phyloP scores from a whole-genome alignment of 2,113 vertebrate genomes.

The Struthio camelus region DNA sequence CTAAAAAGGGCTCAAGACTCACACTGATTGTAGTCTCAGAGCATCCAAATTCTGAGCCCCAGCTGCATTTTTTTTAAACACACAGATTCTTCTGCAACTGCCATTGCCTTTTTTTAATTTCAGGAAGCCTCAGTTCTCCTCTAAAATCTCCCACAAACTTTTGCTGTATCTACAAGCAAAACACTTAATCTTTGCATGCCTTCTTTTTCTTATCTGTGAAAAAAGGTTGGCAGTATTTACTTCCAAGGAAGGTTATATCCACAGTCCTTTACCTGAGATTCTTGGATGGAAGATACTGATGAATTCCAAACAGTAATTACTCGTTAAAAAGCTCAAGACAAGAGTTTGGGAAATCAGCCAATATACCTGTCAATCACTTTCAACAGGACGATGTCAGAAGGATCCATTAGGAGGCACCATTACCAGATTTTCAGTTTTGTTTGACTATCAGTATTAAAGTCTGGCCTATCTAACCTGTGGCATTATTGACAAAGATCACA shows the following conservation, averaged over 20 bases:
- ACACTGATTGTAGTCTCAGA: background rate
- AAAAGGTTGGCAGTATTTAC: background rate
- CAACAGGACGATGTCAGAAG: background rate
- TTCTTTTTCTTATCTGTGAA: background rate
- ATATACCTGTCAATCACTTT: background rate
- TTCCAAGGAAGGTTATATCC: background rate
- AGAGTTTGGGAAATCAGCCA: background rate
- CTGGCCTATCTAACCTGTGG: background rate
- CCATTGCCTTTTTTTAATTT: background rate
- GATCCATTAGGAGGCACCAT: background rate
- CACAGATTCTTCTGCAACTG: background rate
- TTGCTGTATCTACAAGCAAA: background rate
- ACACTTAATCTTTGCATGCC: background rate
- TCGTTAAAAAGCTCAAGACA: background rate
- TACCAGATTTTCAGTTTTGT: slow-evolving; percentile 8
- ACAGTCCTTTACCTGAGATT: background rate
- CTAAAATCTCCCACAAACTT: slow-evolving; percentile 13
- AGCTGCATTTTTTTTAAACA: background rate
- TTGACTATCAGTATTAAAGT: rapidly evolving
- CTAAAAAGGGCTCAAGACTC: background rate
- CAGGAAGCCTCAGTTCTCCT: slow-evolving; percentile 2
- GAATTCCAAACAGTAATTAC: background rate
- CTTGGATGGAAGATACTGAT: background rate
- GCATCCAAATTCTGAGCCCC: background rate
- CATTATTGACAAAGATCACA: background rate